Evolutionary conservation across 2,888 invertebrate species (phyloP), one percentile per base, ranked within the genome.

Genomic region (Congeria kusceri): DNA sequence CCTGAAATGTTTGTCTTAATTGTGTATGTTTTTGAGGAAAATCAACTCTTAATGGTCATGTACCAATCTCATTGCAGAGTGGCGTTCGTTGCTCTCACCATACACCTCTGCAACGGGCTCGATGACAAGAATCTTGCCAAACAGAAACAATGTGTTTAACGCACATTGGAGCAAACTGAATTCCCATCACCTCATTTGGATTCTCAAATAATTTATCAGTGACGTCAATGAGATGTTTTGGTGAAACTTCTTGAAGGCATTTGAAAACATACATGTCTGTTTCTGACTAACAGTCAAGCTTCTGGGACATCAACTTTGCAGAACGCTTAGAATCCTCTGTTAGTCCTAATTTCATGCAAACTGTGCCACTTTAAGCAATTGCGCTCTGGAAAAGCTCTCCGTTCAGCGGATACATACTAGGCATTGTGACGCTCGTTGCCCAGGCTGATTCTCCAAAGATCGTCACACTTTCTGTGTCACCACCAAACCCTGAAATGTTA

Each of bases 101-200:
- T n/a, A n/a, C n/a, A n/a, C n/a, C n/a, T n/a, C n/a, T n/a, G n/a
- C n/a, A n/a, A n/a, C n/a, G n/a, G n/a, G n/a, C n/a, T n/a, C n/a
- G n/a, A n/a, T n/a, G n/a, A n/a, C n/a, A n/a, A n/a, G n/a, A n/a
- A n/a, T n/a, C n/a, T n/a, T n/a, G n/a, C n/a, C n/a, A n/a, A n/a
- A n/a, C n/a, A n/a, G n/a, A n/a, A n/a, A n/a, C n/a, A n/a, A n/a
- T n/a, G n/a, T n/a, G n/a, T n/a, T n/a, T n/a, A n/a, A n/a, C n/a
- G n/a, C n/a, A n/a, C n/a, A n/a, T n/a, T n/a, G 98, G 98, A 0
- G 96, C 96, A 3, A 97, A 97, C 0, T 97, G 97, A 91, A 68
- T 39, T 11, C 23, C 47, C 20, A 46, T 23, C 18, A 28, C 18
- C 47, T 56, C 27, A 15, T 5, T n/a, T n/a, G 25, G 18, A 7